These are phyloP conservation scores for Onychomys leucogaster DNA, from an alignment of 2,797 vertebrate species.

Conservation along the genomic window DNA sequence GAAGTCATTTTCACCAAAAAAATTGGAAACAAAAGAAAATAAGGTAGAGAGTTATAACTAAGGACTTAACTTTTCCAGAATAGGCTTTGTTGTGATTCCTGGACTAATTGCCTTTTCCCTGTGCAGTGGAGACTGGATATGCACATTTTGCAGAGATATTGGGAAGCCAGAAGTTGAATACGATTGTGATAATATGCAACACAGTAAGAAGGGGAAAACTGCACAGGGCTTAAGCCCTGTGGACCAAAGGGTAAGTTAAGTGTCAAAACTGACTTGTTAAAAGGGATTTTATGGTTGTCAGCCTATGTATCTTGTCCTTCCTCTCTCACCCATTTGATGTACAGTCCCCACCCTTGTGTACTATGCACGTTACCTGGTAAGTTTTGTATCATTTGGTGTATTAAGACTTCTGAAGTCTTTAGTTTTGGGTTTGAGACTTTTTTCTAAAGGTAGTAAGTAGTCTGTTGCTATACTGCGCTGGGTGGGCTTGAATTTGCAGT, in stretches of 20 bases:
- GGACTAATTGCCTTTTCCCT: slow-evolving; percentile 75
- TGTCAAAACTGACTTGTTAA: slow-evolving; percentile 54
- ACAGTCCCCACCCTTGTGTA: not conserved
- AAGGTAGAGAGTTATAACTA: not conserved
- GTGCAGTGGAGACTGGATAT: slow-evolving; percentile 97
- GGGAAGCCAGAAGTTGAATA: slow-evolving; percentile 96
- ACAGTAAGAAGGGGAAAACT: slow-evolving; percentile 92
- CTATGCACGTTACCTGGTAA: not conserved
- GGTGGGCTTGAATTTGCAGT: not conserved
- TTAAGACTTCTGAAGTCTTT: slow-evolving; percentile 51
- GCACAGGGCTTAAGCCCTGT: slow-evolving; percentile 92
- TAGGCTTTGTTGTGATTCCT: slow-evolving; percentile 23
- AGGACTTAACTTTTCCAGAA: not conserved
- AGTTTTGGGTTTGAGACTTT: not conserved
- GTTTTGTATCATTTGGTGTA: not conserved
- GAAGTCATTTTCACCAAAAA: not conserved
- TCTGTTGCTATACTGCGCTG: not conserved
- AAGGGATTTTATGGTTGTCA: not conserved
- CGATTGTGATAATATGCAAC: slow-evolving; percentile 94
- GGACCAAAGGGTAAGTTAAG: slow-evolving; percentile 95
- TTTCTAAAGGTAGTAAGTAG: not conserved
- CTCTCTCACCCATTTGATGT: not conserved
- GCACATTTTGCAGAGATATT: slow-evolving; percentile 97
- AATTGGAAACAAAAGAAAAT: slow-evolving; percentile 10
- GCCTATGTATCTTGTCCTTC: not conserved